These are phyloP conservation scores for Drosophila subobscura DNA, from an alignment of 1,140 invertebrate species.

Conservation along the genomic window DNA sequence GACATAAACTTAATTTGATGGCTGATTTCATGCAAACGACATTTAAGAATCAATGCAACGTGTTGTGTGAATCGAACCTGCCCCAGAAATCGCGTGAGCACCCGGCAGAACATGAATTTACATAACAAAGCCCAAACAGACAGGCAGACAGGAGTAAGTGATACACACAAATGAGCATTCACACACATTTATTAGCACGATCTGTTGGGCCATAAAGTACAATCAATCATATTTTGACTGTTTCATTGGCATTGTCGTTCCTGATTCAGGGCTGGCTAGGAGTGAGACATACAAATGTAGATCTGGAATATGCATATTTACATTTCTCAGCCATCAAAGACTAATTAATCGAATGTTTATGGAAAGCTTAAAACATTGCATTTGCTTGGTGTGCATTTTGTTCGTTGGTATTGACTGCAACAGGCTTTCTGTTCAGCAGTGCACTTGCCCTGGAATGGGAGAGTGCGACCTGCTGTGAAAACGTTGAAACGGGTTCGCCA, in stretches of 20 bases:
- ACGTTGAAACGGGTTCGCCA: constrained; percentile 2
- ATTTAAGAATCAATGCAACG: constrained; percentile 64
- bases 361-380: no score
- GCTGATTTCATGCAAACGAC: constrained; percentile 56
- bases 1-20: constrained; percentile 73
- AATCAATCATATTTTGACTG: constrained; percentile 10
- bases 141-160: constrained; percentile 22
- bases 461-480: constrained; percentile 25
- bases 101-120: constrained; percentile 39
- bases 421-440: neutral
- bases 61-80: constrained; percentile 24
- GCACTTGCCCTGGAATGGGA: neutral
- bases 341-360: no score
- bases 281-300: no score
- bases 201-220: constrained; percentile 44
- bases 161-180: constrained; percentile 39
- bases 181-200: constrained; percentile 40
- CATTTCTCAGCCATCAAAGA: no score
- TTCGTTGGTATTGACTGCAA: neutral
- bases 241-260: constrained; percentile 6
- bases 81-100: constrained; percentile 44
- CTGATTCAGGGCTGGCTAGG: constrained; percentile 4
- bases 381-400: neutral
- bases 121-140: constrained; percentile 31
- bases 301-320: no score